These are phyloP conservation scores for Heterochromis multidens DNA, from an alignment of 2,113 vertebrate genomes.

Conservation along the genomic window DNA sequence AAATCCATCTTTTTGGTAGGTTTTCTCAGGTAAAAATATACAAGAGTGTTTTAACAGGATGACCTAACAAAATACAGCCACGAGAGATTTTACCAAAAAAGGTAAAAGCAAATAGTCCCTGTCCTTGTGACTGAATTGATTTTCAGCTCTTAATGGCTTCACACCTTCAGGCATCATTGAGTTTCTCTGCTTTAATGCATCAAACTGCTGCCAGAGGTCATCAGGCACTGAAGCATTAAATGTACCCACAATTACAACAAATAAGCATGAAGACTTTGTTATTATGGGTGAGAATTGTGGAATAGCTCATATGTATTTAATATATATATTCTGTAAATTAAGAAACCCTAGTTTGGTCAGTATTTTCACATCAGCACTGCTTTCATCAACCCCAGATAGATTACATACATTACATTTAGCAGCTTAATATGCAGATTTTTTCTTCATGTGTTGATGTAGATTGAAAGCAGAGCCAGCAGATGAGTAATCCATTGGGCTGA, in stretches of 20 bases:
- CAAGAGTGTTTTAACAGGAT: background rate
- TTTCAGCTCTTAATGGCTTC: background rate
- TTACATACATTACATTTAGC: background rate
- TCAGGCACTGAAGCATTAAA: background rate
- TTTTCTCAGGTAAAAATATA: background rate
- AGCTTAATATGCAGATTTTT: background rate
- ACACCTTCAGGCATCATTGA: conserved; percentile 1
- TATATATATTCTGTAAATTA: background rate
- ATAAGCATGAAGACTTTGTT: background rate
- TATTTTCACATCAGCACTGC: background rate
- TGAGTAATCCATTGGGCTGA: background rate
- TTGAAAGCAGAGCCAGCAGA: background rate
- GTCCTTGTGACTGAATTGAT: background rate
- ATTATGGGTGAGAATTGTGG: background rate
- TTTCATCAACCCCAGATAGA: background rate
- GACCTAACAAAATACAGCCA: background rate
- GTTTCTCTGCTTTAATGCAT: background rate
- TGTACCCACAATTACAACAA: background rate
- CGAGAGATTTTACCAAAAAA: background rate
- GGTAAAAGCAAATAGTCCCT: background rate
- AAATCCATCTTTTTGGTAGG: background rate
- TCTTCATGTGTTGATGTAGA: background rate
- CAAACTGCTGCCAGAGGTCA: background rate
- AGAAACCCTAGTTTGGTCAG: background rate
- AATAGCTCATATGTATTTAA: background rate